Evolutionary conservation across 2,888 invertebrate genomes (phyloP).

Genomic region (Troides aeacus): DNA sequence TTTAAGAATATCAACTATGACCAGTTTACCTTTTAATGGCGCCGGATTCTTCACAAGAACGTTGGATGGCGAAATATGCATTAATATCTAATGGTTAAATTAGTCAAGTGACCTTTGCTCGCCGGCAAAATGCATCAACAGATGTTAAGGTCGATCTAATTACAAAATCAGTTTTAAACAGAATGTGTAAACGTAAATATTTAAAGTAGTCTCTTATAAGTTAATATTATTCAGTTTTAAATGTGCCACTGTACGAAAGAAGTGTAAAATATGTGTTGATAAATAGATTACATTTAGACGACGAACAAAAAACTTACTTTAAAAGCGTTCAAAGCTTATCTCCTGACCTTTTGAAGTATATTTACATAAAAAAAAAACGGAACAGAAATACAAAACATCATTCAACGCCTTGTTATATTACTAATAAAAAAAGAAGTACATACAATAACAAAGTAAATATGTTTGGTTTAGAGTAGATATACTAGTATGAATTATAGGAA

Average conservation of each 20-base stretch:
- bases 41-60: slow-evolving; percentile 38
- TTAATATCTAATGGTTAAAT: slow-evolving; percentile 53
- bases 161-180: neutral
- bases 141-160: slow-evolving; percentile 37
- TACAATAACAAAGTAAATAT: no score
- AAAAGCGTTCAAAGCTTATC: neutral
- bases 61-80: slow-evolving; percentile 45
- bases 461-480: no score
- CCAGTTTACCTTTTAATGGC: slow-evolving; percentile 36
- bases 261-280: neutral
- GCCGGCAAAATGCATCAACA: slow-evolving; percentile 30
- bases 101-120: slow-evolving; percentile 62
- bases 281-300: neutral
- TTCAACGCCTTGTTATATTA: slow-evolving; percentile 38
- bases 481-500: no score
- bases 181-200: neutral
- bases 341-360: neutral
- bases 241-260: no score
- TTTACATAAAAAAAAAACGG: neutral
- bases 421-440: slow-evolving; percentile 19
- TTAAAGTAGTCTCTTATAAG: no score
- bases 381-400: slow-evolving; percentile 7
- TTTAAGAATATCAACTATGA: slow-evolving; percentile 26
- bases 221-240: no score
- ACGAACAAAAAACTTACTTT: neutral